Base-by-base conservation (phyloP, 2,113 vertebrate species). In the Corydoras sp. region DNA sequence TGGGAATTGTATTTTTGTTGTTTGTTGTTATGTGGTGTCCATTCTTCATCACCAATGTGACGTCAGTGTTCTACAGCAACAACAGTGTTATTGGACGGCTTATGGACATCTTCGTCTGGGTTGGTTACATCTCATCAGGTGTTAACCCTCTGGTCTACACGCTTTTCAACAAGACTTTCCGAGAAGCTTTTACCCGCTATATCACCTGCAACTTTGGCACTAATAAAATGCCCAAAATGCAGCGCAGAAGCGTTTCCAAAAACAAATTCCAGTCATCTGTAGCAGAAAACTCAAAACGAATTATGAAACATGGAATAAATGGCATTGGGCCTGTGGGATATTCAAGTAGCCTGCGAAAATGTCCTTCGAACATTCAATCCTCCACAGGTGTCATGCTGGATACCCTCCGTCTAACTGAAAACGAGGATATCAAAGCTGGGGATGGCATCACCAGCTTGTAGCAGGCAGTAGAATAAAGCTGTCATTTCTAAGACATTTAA, bases 1-100 rank as follows among this genome's bases (percentile, higher is more conserved):
- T 99, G 12, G 97, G 96, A 54, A 98, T 99, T 1, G 95, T 99
- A 9, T 99, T 99, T 83, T 91, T 93, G 61, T 88, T 99, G 73
- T 99, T 99, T 73, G 86, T 99, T 58, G 79, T 99, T 72, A 99
- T 99, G 97, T 99, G 97, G 97, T 97, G 95, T 71, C 97, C 97
- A 0, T 99, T 99, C 82, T 99, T 99, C 78, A 94, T 99, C 65
- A 99, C 97, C 65, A 99, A 99, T 13, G 75, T 99, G 80, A 93
- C 92, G 48, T 93, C 91, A 10, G 96, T 90, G 68, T 86, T 98
- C 50, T 99, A 96, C 82, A 99, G 97, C 58, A 87, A 90, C 4
- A 54, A 79, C 62, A 79, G 82, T 3, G 67, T 93, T 35, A 91
- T 98, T 10, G 81, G 86, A 63, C 91, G 80, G 56, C 92, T 99